Conservation (phyloP, 2,113 vertebrate species). For the Rhadina sibilatrix region DNA sequence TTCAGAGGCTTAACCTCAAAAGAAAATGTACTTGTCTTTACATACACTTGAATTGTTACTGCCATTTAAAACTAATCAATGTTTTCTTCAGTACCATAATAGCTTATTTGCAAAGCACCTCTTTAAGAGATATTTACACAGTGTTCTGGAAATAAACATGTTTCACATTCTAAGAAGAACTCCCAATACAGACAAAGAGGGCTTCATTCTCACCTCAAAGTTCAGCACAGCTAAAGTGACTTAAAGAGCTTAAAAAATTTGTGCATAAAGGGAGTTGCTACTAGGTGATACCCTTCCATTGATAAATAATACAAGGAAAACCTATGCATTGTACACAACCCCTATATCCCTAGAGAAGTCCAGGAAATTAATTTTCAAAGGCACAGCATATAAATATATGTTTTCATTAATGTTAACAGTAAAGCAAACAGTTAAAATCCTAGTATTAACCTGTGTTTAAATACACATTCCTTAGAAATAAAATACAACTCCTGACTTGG, state of each 20-base stretch:
- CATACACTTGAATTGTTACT: conserved; percentile 59
- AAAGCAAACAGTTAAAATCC: conserved; percentile 1
- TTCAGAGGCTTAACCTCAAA: conserved; percentile 41
- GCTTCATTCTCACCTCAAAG: neutral
- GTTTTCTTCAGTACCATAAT: conserved; percentile 68
- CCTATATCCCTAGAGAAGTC: neutral
- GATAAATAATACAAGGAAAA: neutral
- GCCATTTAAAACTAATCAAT: conserved; percentile 71
- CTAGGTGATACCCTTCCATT: neutral
- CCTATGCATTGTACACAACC: neutral
- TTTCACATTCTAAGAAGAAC: neutral
- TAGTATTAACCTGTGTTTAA: neutral
- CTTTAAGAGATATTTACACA: conserved; percentile 28
- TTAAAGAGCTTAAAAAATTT: neutral
- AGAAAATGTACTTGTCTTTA: conserved; percentile 55
- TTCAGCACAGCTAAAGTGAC: neutral
- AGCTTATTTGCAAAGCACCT: conserved; percentile 66
- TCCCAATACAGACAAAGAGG: neutral
- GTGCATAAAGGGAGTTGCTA: neutral
- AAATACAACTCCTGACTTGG: neutral
- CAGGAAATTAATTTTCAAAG: neutral
- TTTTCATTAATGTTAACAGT: neutral
- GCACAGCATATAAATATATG: neutral
- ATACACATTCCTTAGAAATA: neutral
- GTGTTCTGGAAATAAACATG: neutral